Evolutionary conservation across 1,140 invertebrate species (phyloP).

Genomic region (Zaprionus camerounensis): DNA sequence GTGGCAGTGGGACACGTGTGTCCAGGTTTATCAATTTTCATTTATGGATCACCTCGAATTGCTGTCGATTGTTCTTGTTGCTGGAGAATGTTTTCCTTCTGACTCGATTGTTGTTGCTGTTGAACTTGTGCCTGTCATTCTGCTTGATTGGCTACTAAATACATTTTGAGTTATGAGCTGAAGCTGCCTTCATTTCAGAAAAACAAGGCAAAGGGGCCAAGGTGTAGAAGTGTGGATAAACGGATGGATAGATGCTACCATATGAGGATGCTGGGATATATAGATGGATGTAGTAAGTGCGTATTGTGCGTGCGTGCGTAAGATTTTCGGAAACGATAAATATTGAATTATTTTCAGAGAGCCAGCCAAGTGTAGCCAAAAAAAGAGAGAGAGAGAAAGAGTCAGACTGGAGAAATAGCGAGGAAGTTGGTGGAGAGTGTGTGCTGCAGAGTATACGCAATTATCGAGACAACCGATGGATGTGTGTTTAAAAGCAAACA

Average conservation of each 20-base stretch:
- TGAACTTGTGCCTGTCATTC: constrained; percentile 64
- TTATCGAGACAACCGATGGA: constrained; percentile 11
- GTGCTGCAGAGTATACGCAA: background rate
- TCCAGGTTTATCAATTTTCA: constrained; percentile 65
- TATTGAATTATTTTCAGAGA: constrained; percentile 45
- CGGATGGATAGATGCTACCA: constrained; percentile 10
- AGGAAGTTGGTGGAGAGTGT: background rate
- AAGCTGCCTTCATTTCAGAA: constrained; percentile 8
- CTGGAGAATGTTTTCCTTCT: constrained; percentile 20
- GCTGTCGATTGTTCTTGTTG: constrained; percentile 9
- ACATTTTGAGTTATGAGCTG: constrained; percentile 64
- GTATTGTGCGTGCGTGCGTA: constrained; percentile 44
- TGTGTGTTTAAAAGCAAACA: constrained; percentile 16
- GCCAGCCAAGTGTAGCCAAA: constrained; percentile 31
- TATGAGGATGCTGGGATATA: constrained; percentile 3
- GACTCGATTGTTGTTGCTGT: constrained; percentile 14
- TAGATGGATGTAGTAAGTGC: constrained; percentile 19
- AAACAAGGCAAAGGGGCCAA: background rate
- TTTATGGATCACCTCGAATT: constrained; percentile 51
- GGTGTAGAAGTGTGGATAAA: constrained; percentile 16
- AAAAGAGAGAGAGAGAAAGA: background rate
- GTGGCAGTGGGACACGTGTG: constrained; percentile 43
- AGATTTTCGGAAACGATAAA: constrained; percentile 42
- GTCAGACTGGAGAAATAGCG: too few species aligned
- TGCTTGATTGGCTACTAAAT: constrained; percentile 68